phyloP scores from a whole-genome alignment of 2,113 vertebrate species.

The Chaetodon trifascialis region DNA sequence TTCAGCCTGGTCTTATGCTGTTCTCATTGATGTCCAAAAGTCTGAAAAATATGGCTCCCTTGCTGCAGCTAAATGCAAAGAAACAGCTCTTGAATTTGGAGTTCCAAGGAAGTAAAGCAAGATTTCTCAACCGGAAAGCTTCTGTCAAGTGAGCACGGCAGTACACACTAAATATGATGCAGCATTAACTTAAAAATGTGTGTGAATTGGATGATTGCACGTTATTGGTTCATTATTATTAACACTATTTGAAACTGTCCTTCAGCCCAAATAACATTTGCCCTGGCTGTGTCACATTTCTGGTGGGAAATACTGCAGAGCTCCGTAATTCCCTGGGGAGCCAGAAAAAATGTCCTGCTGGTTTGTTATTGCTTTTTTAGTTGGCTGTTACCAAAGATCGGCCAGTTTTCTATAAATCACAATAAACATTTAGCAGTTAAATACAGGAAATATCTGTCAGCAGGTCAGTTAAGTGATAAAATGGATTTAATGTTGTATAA shows the following conservation, averaged over 20 bases:
- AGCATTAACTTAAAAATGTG: background rate
- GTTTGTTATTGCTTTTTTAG: slow-evolving; percentile 37
- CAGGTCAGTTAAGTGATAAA: slow-evolving; percentile 15
- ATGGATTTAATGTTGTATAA: slow-evolving; percentile 16
- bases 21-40: slow-evolving; percentile 3
- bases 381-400: slow-evolving; percentile 25
- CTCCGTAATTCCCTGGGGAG: slow-evolving; percentile 26
- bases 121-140: background rate
- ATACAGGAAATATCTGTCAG: background rate
- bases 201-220: background rate
- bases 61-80: background rate
- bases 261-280: slow-evolving; percentile 6
- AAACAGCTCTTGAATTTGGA: slow-evolving; percentile 1
- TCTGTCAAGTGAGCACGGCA: background rate
- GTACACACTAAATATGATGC: background rate
- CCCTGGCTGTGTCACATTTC: slow-evolving; percentile 7
- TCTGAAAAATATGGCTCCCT: background rate
- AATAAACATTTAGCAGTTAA: slow-evolving; percentile 14
- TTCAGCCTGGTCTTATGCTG: slow-evolving; percentile 5
- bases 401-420: slow-evolving; percentile 30
- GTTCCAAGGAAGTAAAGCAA: background rate
- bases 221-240: slow-evolving; percentile 1
- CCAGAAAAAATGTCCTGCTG: slow-evolving; percentile 39
- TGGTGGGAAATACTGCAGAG: slow-evolving; percentile 33
- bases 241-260: background rate